Base-by-base conservation (phyloP, 1,140 invertebrate genomes). In the Rhopalosiphum maidis region DNA sequence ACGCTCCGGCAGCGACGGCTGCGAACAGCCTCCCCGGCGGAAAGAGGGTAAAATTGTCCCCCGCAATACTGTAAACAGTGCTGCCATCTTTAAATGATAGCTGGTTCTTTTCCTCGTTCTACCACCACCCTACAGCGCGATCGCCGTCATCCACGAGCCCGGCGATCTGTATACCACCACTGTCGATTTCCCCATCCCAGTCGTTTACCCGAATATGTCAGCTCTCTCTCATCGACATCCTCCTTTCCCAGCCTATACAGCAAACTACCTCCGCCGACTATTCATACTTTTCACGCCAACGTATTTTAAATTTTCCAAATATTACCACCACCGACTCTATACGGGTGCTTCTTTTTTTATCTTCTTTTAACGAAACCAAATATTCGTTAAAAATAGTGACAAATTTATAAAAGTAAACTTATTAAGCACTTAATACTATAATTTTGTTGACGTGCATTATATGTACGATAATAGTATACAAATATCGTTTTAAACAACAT, bases 61-160 rank as follows among this genome's bases (percentile, higher is more conserved):
- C n/a, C 21, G 22, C 25, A 93, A 85, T 55, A 86, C 77, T 37
- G 35, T 54, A n/a, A 41, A 93, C 91, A 83, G 91, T 93, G 91
- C 91, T 93, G 91, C 91, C 48, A 93, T 93, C 91, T 93, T 93
- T 93, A 93, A 85, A 85, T 43, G 77, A 93, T 55, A 55, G 60
- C 18, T 48, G 55, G 89, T 41, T 89, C 88, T 89, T 89, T 55
- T 55, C 35, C 88, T 55, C 23, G 9, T 87, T 48, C 46, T 46
- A 46, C 46, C 54, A 3, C 8, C 55, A 25, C 41, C 23, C 18
- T 25, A 51, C 41, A 5, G 25, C 25, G 60, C 30, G n/a, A 77
- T 77, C 77, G 22, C 77, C 35, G 7, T 35, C 35, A 37, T 46
- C 30, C 30, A 18, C 15, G 60, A n/a, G 30, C 60, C 11, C 30